Evolutionary conservation across 2,797 vertebrate species (phyloP), one percentile per base, ranked within the genome.

Genomic region (Fistularia commersonii): DNA sequence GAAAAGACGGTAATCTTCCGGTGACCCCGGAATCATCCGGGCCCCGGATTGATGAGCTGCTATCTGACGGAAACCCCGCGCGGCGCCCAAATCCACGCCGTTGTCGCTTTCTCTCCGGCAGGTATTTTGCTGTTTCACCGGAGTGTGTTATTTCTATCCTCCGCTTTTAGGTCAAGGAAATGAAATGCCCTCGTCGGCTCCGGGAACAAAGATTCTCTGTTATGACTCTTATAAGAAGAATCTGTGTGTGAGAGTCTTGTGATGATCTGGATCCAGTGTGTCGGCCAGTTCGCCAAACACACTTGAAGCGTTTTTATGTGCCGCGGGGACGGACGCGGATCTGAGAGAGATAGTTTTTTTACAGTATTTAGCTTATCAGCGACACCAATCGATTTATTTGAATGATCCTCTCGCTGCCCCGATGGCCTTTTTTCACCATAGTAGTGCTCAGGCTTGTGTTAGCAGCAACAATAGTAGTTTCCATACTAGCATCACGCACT

Each of bases 211-310:
- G 66, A 66, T 62, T 66, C 52, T 59, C 64, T 85, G 65, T 82
- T 71, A n/a, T 51, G 9, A 48, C 54, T 57, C 40, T 46, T 56
- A 38, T 47, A 32, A 50, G 42, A 56, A 50, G 45, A 31, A 41
- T 64, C 10, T 62, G 60, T 74, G 71, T 79, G 72, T 75, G 71
- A 79, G 68, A 32, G 72, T 82, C 82, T 79, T 68, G 77, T 83
- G 83, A 77, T 74, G 48, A 52, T 57, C 64, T 69, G 54, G 53
- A 40, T 57, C 41, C 10, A 12, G 13, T 64, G 14, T 59, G 55
- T 48, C 36, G 14, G 58, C 46, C 43, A 53, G 52, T 51, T 59
- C 57, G 51, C 61, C 45, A 54, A 54, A 49, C 51, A 69, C 52
- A 50, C 35, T 53, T 48, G 32, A 11, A 59, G 48, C 52, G 47